These are phyloP conservation scores for Drepana falcataria DNA, from an alignment of 2,888 invertebrate species.

Conservation along the genomic window DNA sequence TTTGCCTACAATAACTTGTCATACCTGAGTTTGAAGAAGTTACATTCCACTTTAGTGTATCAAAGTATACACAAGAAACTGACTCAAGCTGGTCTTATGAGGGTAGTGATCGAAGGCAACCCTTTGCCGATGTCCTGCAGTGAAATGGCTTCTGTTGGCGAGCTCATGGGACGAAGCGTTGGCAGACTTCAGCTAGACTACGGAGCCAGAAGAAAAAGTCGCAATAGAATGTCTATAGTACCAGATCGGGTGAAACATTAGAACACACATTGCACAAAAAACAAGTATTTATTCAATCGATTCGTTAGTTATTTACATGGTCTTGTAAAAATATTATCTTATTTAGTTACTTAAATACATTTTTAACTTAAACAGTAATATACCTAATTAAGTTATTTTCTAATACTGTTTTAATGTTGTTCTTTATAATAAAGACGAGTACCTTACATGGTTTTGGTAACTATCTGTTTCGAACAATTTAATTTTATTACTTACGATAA, in stretches of 20 bases:
- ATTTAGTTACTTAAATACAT: background rate
- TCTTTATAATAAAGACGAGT: slow-evolving; percentile 15
- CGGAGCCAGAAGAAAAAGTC: slow-evolving; percentile 11
- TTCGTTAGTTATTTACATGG: slow-evolving; percentile 22
- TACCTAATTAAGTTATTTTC: slow-evolving; percentile 5
- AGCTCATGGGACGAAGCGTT: slow-evolving; percentile 10
- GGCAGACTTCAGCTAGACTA: background rate
- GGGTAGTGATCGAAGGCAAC: slow-evolving; percentile 46
- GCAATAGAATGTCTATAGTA: slow-evolving; percentile 18
- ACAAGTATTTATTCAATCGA: slow-evolving; percentile 8
- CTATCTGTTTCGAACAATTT: slow-evolving; percentile 24
- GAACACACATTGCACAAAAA: slow-evolving; percentile 8
- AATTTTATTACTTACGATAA: background rate
- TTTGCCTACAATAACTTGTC: slow-evolving; percentile 47
- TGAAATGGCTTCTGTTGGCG: slow-evolving; percentile 26
- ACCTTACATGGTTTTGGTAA: slow-evolving; percentile 54
- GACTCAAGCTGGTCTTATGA: slow-evolving; percentile 33
- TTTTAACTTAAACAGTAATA: slow-evolving; percentile 1
- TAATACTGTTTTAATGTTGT: slow-evolving; percentile 9
- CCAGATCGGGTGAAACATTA: slow-evolving; percentile 8
- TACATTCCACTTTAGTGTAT: slow-evolving; percentile 32
- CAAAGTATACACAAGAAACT: slow-evolving; percentile 26
- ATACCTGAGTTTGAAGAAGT: slow-evolving; percentile 29
- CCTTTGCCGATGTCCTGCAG: slow-evolving; percentile 29
- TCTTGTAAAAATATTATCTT: slow-evolving; percentile 3